Evolutionary conservation across 30 jellyfish, hydroid and myxozoan species (phyloP).

Genomic region (Cassiopea xamachana): DNA sequence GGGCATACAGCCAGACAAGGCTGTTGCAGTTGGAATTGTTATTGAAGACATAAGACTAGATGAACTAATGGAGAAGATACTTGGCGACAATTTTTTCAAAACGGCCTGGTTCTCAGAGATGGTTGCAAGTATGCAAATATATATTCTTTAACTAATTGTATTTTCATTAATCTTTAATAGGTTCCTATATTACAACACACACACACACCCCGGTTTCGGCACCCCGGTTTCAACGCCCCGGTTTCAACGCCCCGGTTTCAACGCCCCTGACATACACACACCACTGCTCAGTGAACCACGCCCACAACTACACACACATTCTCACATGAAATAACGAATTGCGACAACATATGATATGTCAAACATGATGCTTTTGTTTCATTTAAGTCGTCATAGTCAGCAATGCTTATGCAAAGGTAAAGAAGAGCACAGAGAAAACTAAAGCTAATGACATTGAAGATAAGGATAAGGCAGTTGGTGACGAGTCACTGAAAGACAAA

Average conservation of each 20-base stretch:
- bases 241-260: no score
- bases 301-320: no score
- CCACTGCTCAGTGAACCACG: no score
- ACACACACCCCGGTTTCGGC: no score
- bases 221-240: no score
- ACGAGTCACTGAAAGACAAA: not conserved
- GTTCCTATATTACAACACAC: no score
- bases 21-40: slow-evolving; percentile 71
- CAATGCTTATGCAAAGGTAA: slow-evolving; percentile 22
- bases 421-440: slow-evolving; percentile 4
- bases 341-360: not conserved
- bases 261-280: no score
- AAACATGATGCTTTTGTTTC: not conserved
- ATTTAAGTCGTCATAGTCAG: not conserved
- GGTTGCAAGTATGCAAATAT: slow-evolving; percentile 44
- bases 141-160: not conserved
- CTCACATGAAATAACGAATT: no score
- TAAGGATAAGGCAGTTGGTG: not conserved
- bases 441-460: slow-evolving; percentile 32
- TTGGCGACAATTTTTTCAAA: slow-evolving; percentile 29
- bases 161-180: no score
- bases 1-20: slow-evolving; percentile 21
- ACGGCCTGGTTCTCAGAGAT: slow-evolving; percentile 76
- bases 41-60: slow-evolving; percentile 45
- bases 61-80: slow-evolving; percentile 25